Percentiles rank a stretch among this genome's conserved stretches.
Evolutionary conservation across 2,888 invertebrate species (phyloP).

Genomic region (Troides oblongomaculatus): DNA sequence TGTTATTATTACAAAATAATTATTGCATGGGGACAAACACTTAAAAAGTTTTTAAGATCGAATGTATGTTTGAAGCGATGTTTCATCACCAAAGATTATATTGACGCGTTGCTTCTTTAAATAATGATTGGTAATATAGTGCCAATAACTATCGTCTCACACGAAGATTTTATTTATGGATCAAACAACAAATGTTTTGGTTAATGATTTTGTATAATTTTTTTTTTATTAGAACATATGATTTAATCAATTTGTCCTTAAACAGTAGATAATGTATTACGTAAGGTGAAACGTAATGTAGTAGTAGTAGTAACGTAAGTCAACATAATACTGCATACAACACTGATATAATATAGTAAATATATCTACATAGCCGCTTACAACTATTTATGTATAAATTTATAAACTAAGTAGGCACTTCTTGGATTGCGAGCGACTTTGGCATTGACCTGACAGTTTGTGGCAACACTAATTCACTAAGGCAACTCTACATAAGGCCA

Average conservation of each 20-base stretch:
- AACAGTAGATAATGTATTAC: conserved; percentile 11
- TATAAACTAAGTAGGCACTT: conserved; percentile 63
- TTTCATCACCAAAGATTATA: not conserved
- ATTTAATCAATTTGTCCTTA: conserved; percentile 29
- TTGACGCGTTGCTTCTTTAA: not conserved
- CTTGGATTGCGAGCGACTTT: conserved; percentile 45
- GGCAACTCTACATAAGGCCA: conserved; percentile 24
- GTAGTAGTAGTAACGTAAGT: conserved; percentile 1
- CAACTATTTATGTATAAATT: conserved; percentile 45
- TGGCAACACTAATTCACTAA: conserved; percentile 10
- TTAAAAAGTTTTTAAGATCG: not conserved
- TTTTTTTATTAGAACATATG: conserved; percentile 32
- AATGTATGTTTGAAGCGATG: not conserved
- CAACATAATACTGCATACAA: conserved; percentile 46
- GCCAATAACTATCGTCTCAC: not conserved
- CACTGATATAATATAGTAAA: conserved; percentile 37
- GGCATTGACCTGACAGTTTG: conserved; percentile 31
- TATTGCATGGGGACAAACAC: not conserved
- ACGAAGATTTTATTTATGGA: not conserved
- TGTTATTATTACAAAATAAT: not conserved
- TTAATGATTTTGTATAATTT: conserved; percentile 6
- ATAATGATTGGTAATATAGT: not conserved
- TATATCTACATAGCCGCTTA: conserved; percentile 35
- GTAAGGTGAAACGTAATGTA: conserved; percentile 23
- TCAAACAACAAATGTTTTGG: conserved; percentile 5